Base-by-base conservation (phyloP, 2,888 invertebrate genomes). In the Habrosyne pyritoides region DNA sequence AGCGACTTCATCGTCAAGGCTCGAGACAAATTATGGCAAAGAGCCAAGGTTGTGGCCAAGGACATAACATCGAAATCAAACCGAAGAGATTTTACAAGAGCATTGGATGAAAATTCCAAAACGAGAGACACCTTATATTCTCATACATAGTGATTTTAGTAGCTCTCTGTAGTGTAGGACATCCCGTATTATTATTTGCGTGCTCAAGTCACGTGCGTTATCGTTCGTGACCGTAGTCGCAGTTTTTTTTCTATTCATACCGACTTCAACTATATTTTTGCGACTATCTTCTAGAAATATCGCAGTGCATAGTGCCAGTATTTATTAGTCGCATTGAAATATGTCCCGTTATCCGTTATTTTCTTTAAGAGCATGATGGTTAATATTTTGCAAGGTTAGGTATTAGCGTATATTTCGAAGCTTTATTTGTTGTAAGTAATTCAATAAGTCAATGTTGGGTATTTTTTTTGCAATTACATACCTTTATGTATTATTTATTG, bases 161-260 rank as follows among this genome's bases (percentile, higher is more conserved):
- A 18, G 18, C 28, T 50, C 21, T 2, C 2, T 50, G 33, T 53
- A 56, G 57, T 59, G 53, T 54, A 62, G 57, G 54, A 64, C 64
- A 64, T 64, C 68, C 67, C 58, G 57, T 61, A 58, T 64, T 59
- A 66, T 62, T 64, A 69, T 66, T 50, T 64, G 67, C 69, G 72
- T 67, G 72, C 60, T 66, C 64, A 52, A 60, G 71, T 77, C 81
- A 81, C 79, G 77, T 75, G 78, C 66, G 12, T 48, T 33, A n/a
- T 56, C 59, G 71, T 57, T 73, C 76, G 65, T 77, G 79, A 71
- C 75, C 42, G 42, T 18, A 64, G 57, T 59, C 61, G 53, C 57
- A 59, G 60, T 50, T 22, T 52, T 60, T 73, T 66, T 60, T 65
- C 67, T 69, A 55, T 52, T 61, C 59, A 59, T 60, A 59, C 52